A percentile compares a stretch with the other conserved stretches of the same genome.
Conservation (phyloP, 2,888 invertebrate genomes). For the Tubulanus polymorphus region DNA sequence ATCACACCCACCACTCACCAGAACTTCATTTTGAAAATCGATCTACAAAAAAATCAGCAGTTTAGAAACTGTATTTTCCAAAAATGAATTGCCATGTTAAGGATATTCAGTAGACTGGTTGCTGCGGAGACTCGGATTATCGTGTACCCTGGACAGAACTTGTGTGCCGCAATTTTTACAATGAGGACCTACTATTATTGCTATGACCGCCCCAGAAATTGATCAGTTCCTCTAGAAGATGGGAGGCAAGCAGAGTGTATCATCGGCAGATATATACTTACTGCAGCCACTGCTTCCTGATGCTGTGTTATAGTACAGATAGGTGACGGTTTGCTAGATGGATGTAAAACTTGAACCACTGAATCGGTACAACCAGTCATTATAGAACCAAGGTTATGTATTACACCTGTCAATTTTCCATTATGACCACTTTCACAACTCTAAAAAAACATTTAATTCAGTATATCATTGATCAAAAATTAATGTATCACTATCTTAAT, state of each 20-base stretch:
- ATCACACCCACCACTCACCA: slow-evolving; percentile 43
- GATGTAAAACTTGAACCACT: slow-evolving; percentile 37
- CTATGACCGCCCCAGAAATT: too few relatives aligned
- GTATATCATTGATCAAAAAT: not conserved
- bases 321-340: slow-evolving; percentile 29
- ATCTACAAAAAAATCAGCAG: slow-evolving; percentile 30
- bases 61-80: too few relatives aligned
- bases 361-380: slow-evolving; percentile 43
- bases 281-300: slow-evolving; percentile 35
- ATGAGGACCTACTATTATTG: too few relatives aligned
- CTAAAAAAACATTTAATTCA: slow-evolving; percentile 23
- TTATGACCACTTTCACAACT: slow-evolving; percentile 40
- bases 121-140: too few relatives aligned
- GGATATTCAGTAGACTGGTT: too few relatives aligned
- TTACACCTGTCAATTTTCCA: slow-evolving; percentile 36
- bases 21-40: slow-evolving; percentile 34
- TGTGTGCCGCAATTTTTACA: too few relatives aligned
- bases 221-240: too few relatives aligned
- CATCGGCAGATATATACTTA: slow-evolving; percentile 20
- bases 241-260: too few relatives aligned
- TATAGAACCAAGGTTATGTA: slow-evolving; percentile 38
- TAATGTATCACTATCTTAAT: not conserved
- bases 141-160: too few relatives aligned
- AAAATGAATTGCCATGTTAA: too few relatives aligned
- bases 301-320: slow-evolving; percentile 32